Base-by-base conservation (phyloP, 2,113 vertebrate species). In the Chroicocephalus ridibundus region DNA sequence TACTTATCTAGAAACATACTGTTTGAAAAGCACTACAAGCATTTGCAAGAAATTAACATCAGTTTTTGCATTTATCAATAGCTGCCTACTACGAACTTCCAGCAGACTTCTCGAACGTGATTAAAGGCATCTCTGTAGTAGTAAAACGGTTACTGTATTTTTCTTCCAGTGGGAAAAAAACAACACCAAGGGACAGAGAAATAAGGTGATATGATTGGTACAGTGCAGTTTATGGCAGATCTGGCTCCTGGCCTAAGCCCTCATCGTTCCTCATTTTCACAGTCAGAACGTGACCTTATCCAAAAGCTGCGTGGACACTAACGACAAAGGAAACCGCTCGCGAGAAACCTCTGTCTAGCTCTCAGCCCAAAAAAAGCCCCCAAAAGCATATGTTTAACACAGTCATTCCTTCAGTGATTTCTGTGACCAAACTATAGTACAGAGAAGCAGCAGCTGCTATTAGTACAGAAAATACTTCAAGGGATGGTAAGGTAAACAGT, bases 341-440 rank as follows among this genome's bases (percentile, higher is more conserved):
- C 6, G 40, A 74, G 60, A 78, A 78, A 80, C 17, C 44, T 57
- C 36, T 25, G 25, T 26, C 49, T 49, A 44, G 42, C 20, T 49
- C 38, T 81, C 58, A 77, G 44, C 20, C 31, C 46, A 31, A 3
- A 11, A 55, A 60, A 68, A 70, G 11, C 4, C 18, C 17, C 29
- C 34, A 55, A 60, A 74, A 61, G 11, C 12, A 46, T 0, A 1
- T 3, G 8, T 4, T 16, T 38, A 38, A 17, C 6, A 6, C 55
- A 91, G 49, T n/a, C 54, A 40, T 22, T 74, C 24, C 38, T 93
- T 40, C 20, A 6, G 29, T 9, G 26, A 66, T 46, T 82, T 21
- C 61, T 27, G 1, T 22, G 47, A 38, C 16, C 38, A 49, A 46
- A n/a, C 5, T 13, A n/a, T 0, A 83, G 29, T 0, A 18, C 9